phyloP scores from a whole-genome alignment of 2,113 vertebrate genomes.

The Oophaga pumilio region DNA sequence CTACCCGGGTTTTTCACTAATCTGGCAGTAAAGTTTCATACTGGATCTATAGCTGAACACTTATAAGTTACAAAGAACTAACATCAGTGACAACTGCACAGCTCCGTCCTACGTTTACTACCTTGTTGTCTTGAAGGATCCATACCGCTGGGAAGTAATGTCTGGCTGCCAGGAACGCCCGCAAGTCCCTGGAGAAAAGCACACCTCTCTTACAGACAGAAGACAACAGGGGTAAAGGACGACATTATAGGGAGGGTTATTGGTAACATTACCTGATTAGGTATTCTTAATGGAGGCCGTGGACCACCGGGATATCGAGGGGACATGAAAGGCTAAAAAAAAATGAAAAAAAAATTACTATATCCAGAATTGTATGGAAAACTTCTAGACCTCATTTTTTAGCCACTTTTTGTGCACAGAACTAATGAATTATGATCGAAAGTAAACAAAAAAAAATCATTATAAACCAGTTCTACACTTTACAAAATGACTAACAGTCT shows the following conservation, averaged over 20 bases:
- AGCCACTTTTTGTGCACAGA: neutral
- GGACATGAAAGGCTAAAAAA: conserved; percentile 93
- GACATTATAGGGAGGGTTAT: neutral
- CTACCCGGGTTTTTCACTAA: no score
- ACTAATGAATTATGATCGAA: neutral
- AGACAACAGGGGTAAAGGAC: neutral
- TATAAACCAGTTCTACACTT: neutral
- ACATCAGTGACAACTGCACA: neutral
- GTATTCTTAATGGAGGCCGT: conserved; percentile 93
- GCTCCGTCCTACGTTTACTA: conserved; percentile 61
- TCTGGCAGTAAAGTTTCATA: no score
- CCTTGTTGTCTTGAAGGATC: conserved; percentile 97
- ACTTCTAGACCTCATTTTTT: neutral
- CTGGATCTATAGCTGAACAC: no score
- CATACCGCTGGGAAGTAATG: conserved; percentile 94
- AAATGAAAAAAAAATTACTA: conserved; percentile 56
- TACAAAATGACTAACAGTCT: neutral
- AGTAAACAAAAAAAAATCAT: neutral
- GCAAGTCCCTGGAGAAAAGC: conserved; percentile 80
- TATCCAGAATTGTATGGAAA: neutral
- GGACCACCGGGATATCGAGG: conserved; percentile 97
- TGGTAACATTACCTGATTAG: conserved; percentile 86
- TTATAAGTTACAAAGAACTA: no score
- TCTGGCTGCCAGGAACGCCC: conserved; percentile 91
- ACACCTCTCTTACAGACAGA: conserved; percentile 5